phyloP scores from a whole-genome alignment of 53 echinoderm and acorn worm species.

The Luidia sarsii region DNA sequence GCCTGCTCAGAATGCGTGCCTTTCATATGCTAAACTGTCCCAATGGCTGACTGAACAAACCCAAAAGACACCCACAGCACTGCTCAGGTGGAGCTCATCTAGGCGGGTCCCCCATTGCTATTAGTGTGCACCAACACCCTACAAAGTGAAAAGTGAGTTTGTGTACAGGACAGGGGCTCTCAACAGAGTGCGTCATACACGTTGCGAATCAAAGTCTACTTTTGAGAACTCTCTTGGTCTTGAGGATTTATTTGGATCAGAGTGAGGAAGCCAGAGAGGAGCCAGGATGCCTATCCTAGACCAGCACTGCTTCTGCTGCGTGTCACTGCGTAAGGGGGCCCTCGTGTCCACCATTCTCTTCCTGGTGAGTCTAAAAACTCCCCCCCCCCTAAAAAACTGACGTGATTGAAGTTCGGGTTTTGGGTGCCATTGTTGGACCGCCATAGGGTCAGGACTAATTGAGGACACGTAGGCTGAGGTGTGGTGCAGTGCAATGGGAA shows the following conservation, averaged over 20 bases:
- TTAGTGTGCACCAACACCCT: too few species aligned
- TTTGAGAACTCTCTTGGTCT: too few species aligned
- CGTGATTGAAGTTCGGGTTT: too few species aligned
- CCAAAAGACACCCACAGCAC: too few species aligned
- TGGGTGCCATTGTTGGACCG: not conserved
- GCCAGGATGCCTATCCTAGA: slow-evolving; percentile 64
- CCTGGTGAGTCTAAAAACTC: slow-evolving; percentile 72
- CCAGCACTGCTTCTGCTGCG: slow-evolving; percentile 82
- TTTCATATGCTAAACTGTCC: too few species aligned
- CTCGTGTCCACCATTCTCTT: slow-evolving; percentile 67
- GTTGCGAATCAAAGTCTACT: not conserved
- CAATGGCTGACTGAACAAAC: too few species aligned
- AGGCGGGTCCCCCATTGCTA: slow-evolving; percentile 35
- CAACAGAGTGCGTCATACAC: not conserved
- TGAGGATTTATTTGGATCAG: too few species aligned
- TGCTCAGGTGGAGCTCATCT: slow-evolving; percentile 24
- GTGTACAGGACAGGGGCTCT: not conserved
- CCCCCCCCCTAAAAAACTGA: too few species aligned
- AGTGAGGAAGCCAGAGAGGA: not conserved
- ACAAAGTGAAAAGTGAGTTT: too few species aligned
- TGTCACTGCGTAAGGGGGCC: slow-evolving; percentile 70
- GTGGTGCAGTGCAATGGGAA: not conserved
- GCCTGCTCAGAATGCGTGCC: too few species aligned
- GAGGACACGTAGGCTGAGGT: not conserved
- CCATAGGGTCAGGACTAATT: not conserved